Base-by-base conservation (phyloP, 1,140 invertebrate species). In the Aphis gossypii region DNA sequence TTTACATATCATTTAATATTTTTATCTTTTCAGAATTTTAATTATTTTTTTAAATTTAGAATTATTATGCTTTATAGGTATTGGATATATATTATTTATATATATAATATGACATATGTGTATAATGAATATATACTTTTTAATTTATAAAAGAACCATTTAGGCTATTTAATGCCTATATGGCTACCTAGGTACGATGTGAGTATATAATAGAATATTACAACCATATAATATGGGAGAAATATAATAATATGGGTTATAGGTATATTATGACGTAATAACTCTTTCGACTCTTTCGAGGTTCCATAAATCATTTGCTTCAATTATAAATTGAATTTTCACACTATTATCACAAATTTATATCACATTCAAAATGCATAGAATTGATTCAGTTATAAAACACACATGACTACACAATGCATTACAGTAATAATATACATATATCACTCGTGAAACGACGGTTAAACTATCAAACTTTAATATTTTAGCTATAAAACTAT, bases 361-460 rank as follows among this genome's bases (percentile, higher is more conserved):
- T 48, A 48, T 38, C 35, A n/a, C 7, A 21, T 88, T 48, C 44
- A n/a, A 5, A 87, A n/a, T 88, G n/a, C 14, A 76, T 87, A 51
- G 30, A 88, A n/a, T 35, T 48, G 44, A 88, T 88, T 88, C 86
- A 88, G 46, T 88, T 35, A 88, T 88, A 88, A 88, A 88, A 88
- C 86, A 48, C 86, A 88, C 86, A 51, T 88, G 86, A 88, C 86
- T 88, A 21, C 86, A 51, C 86, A 88, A 86, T 51, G 46, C 9
- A 48, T 88, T 88, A 88, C 18, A 48, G 46, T 88, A 51, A 84
- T 84, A 41, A 30, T 48, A 51, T n/a, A 0, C 46, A 48, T 48
- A 51, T 18, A 88, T 88, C 86, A 88, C 14, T 46, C 14, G 86
- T 88, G n/a, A 48, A 88, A 51, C 46, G 9, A 86, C 14, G 38